Conservation (phyloP, 2,797 vertebrate species). For the Acrocephalus scirpaceus region DNA sequence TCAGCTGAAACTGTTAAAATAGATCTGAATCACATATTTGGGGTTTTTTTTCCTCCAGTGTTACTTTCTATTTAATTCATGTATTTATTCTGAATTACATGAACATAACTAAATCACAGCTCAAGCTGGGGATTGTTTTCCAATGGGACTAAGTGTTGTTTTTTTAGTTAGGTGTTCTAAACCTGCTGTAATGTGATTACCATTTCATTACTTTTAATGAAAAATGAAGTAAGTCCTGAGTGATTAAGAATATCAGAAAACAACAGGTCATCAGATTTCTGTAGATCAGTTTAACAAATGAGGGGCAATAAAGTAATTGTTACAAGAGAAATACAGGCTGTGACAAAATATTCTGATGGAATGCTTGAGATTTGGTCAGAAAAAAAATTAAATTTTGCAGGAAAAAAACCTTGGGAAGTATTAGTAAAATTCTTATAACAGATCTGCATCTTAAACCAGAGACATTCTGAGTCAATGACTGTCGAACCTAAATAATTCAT, state of each 20-base stretch:
- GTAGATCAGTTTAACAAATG: background rate
- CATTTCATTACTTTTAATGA: background rate
- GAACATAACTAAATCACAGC: background rate
- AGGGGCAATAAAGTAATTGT: background rate
- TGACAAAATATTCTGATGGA: background rate
- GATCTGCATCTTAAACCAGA: background rate
- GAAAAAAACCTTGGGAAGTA: background rate
- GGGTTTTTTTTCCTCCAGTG: background rate
- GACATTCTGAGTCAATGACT: background rate
- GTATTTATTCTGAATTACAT: background rate
- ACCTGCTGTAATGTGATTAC: background rate
- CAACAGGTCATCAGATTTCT: background rate
- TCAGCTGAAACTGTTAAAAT: background rate
- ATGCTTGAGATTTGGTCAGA: background rate
- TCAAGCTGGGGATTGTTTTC: background rate
- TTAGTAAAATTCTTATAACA: background rate
- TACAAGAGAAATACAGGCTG: background rate
- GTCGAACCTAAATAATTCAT: background rate
- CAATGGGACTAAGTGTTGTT: rapidly evolving
- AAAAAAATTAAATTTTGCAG: background rate
- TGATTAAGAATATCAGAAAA: background rate
- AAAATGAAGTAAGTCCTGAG: background rate
- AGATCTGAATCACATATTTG: background rate
- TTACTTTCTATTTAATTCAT: background rate
- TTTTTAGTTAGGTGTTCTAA: background rate